A percentile compares a stretch with the other conserved stretches of the same genome.
Evolutionary conservation across 1,140 invertebrate genomes (phyloP).

Genomic region (Metopolophium dirhodum): DNA sequence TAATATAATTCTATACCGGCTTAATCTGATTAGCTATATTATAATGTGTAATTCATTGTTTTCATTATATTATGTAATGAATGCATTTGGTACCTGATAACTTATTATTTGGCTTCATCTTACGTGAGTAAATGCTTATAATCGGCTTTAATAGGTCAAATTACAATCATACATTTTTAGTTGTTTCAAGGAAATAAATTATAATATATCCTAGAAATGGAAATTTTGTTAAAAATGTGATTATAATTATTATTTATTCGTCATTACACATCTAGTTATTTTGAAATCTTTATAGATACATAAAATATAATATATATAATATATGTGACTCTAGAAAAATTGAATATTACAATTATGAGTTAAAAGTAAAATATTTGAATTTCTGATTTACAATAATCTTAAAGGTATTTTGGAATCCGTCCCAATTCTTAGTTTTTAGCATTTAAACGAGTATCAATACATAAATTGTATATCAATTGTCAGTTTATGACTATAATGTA

Average conservation of each 20-base stretch:
- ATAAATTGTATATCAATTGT: background rate
- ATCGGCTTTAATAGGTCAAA: conserved; percentile 22
- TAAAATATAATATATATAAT: no score
- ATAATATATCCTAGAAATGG: background rate
- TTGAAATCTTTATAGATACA: no score
- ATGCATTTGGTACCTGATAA: background rate
- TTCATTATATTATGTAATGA: conserved; percentile 29
- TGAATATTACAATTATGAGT: no score
- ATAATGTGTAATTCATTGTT: conserved; percentile 19
- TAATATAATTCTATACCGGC: background rate
- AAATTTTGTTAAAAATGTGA: background rate
- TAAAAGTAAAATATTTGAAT: no score
- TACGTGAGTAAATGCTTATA: background rate
- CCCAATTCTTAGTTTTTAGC: no score
- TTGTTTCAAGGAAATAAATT: background rate
- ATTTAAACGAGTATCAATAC: no score
- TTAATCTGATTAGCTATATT: background rate
- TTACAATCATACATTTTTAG: background rate
- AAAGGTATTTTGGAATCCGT: no score
- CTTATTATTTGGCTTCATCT: conserved; percentile 36
- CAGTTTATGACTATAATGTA: no score
- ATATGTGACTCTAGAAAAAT: no score
- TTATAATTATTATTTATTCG: background rate
- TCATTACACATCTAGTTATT: no score
- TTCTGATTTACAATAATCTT: no score